Base-by-base conservation (phyloP, 2,113 vertebrate species). In the Psittacus erithacus region DNA sequence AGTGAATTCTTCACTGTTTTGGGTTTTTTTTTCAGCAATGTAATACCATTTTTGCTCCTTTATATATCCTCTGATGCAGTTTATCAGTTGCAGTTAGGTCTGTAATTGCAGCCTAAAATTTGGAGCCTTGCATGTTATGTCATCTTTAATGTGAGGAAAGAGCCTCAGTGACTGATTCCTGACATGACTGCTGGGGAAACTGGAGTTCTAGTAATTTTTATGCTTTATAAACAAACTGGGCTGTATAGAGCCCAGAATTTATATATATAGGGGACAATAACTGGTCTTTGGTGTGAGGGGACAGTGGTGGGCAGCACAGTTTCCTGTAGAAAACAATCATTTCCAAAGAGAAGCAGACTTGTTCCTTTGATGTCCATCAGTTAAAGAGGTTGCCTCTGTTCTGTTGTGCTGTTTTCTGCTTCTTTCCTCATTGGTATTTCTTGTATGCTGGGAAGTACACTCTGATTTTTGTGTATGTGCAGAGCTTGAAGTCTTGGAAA, bases 401-500 rank as follows among this genome's bases (percentile, higher is more conserved):
- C 88, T 74, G 23, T 78, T 84, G 60, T 65, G 67, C 68, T 9
- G 29, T 88, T 84, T 63, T 43, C 59, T 43, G 5, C 38, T 2
- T 76, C 87, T 67, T 17, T 47, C 63, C 83, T 84, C 77, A 33
- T 10, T 88, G 90, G 73, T 95, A 60, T 95, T 91, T 88, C 83
- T 90, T 24, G 78, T 75, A 65, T 53, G 59, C 70, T 82, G 80
- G 84, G 76, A 63, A 89, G 68, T 55, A 8, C 11, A 9, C 87
- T 97, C 41, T 83, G 70, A 89, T 85, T 77, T 79, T 27, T 65
- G 62, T 49, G 86, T 68, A 17, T 84, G 33, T 78, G 46, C 8
- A 49, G 90, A 81, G 79, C 95, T 90, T 18, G 76, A 90, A 78
- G 49, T 89, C 92, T 86, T 88, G 44, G 47, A 90, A 85, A 92